phyloP scores from a whole-genome alignment of 2,113 vertebrate species.

The Ictalurus furcatus region DNA sequence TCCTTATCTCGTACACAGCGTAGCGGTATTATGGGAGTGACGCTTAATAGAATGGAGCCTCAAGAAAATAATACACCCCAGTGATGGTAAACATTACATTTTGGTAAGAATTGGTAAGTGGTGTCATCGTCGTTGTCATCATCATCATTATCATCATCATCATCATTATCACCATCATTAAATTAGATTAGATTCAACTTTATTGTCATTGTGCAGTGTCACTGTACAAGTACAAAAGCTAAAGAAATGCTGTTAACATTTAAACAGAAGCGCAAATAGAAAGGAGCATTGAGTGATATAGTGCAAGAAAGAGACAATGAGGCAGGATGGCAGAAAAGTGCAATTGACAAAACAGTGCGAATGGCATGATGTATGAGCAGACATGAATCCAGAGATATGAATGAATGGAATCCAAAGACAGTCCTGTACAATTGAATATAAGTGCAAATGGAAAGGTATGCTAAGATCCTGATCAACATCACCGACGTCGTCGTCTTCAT shows the following conservation, averaged over 20 bases:
- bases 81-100: conserved; percentile 5
- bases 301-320: not conserved
- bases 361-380: not conserved
- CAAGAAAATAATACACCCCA: not conserved
- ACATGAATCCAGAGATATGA: not conserved
- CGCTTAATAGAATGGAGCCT: conserved; percentile 52
- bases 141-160: not conserved
- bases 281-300: not conserved
- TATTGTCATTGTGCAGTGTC: not conserved
- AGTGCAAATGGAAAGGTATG: not conserved
- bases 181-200: not conserved
- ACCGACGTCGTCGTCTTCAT: not conserved
- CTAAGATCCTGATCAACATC: not conserved
- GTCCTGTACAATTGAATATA: not conserved
- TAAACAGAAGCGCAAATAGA: not conserved
- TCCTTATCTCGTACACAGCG: conserved; percentile 39
- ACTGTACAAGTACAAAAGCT: not conserved
- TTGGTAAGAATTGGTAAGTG: not conserved
- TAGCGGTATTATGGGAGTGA: conserved; percentile 50
- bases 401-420: not conserved
- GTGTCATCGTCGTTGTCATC: not conserved
- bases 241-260: not conserved
- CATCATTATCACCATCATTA: not conserved
- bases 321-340: not conserved
- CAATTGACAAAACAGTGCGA: not conserved